phyloP scores from a whole-genome alignment of 2,797 vertebrate genomes.

The Chaetophractus vellerosus region DNA sequence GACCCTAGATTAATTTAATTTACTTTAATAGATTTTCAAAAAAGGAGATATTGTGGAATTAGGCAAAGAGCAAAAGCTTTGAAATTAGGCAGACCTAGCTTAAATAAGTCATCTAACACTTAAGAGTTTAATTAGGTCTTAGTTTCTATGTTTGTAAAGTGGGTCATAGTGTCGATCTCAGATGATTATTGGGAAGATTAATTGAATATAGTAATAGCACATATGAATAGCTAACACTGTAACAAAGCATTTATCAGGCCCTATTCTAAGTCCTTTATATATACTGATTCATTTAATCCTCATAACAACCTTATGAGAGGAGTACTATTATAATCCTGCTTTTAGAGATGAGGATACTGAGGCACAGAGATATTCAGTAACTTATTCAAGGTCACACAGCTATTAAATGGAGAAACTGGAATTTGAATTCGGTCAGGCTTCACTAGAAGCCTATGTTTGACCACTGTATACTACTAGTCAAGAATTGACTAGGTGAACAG shows the following conservation, averaged over 20 bases:
- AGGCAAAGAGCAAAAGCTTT: background rate
- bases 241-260: background rate
- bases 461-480: background rate
- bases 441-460: background rate
- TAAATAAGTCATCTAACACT: background rate
- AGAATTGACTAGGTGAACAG: too few species aligned
- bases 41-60: background rate
- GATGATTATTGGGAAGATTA: background rate
- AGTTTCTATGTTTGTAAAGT: slow-evolving; percentile 3
- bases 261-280: background rate
- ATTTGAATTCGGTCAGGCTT: background rate
- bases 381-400: background rate
- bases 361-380: background rate
- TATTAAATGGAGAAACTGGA: background rate
- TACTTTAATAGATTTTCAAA: background rate
- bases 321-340: background rate
- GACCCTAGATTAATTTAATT: background rate
- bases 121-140: background rate
- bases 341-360: slow-evolving; percentile 27
- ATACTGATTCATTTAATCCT: background rate
- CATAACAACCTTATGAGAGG: background rate
- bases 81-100: background rate
- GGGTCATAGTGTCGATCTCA: background rate
- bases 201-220: background rate
- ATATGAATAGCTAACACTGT: background rate